Percentiles rank a stretch among this genome's conserved stretches.
phyloP scores from a whole-genome alignment of 1,140 invertebrate genomes.

The Teleopsis dalmanni region DNA sequence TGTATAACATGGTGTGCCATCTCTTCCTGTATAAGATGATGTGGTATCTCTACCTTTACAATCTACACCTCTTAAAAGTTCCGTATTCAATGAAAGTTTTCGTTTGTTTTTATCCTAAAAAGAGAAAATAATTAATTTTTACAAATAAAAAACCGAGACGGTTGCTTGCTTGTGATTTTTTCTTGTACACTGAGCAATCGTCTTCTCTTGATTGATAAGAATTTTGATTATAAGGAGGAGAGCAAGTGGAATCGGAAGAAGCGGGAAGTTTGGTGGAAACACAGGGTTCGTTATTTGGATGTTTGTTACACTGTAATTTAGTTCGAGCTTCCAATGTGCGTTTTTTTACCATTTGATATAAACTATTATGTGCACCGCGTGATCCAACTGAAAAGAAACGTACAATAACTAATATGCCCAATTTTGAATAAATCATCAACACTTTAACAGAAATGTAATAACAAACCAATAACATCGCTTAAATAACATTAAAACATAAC shows the following conservation, averaged over 20 bases:
- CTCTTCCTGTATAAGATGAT: too few species aligned
- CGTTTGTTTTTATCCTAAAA: background rate
- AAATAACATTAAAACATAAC: slow-evolving; percentile 7
- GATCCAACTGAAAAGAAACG: slow-evolving; percentile 8
- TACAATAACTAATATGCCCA: background rate
- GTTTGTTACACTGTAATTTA: slow-evolving; percentile 33
- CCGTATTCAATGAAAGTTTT: background rate
- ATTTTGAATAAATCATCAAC: background rate
- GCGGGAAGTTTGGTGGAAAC: background rate
- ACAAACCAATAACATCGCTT: too few species aligned
- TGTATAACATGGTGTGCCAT: too few species aligned
- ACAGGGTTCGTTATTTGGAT: slow-evolving; percentile 32
- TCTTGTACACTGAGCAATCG: too few species aligned
- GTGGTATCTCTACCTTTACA: too few species aligned
- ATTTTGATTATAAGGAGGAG: background rate
- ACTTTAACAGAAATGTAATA: background rate
- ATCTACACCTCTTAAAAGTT: slow-evolving; percentile 1
- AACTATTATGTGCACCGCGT: slow-evolving; percentile 25
- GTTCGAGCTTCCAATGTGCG: slow-evolving; percentile 31
- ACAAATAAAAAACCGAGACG: too few species aligned
- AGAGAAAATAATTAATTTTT: too few species aligned
- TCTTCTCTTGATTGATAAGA: background rate
- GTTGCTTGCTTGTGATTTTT: too few species aligned
- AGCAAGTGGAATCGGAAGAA: background rate
- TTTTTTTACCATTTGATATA: slow-evolving; percentile 42